Base-by-base conservation (phyloP, 2,888 invertebrate species). In the Vandiemenella viatica region DNA sequence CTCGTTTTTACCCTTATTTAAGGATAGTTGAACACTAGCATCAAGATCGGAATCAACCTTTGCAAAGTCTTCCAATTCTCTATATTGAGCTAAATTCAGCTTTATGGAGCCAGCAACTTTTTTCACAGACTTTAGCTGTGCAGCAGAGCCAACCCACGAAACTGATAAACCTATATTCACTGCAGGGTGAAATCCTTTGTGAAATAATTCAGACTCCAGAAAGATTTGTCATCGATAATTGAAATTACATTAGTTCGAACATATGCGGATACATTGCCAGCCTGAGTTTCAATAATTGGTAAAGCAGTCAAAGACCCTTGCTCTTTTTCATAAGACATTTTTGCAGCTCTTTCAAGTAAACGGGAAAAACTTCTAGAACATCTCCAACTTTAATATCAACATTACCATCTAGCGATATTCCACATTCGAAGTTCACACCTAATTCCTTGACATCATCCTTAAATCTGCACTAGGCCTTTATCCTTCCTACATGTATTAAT, bases 101-200 rank as follows among this genome's bases (percentile, higher is more conserved):
- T 38, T 38, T n/a, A 38, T 38, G n/a, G 38, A 38, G n/a, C 38
- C 38, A 38, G 38, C 38, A 38, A 38, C 38, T n/a, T 38, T 6
- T 38, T 38, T 38, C 38, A 38, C 15, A n/a, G 38, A 38, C 16
- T n/a, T 38, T 5, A n/a, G 5, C 16, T 38, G 38, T 5, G 38
- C 38, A 38, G 38, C 38, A 10, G 38, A 38, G 38, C 38, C 38
- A 6, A 38, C 38, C 7, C 38, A 15, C 8, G 8, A 10, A 38
- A 38, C 38, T 38, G 26, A 26, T 26, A 26, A 26, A 26, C 26
- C 26, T 26, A 26, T 26, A 26, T 26, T 26, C 10, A 26, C 26
- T 10, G 26, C 26, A 26, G 26, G 26, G 10, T 10, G 26, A 26
- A 26, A 26, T 26, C 26, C 26, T 26, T 26, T 26, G 10, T 26